Conservation (phyloP, 2,113 vertebrate genomes). For the Rhinogobius similis region DNA sequence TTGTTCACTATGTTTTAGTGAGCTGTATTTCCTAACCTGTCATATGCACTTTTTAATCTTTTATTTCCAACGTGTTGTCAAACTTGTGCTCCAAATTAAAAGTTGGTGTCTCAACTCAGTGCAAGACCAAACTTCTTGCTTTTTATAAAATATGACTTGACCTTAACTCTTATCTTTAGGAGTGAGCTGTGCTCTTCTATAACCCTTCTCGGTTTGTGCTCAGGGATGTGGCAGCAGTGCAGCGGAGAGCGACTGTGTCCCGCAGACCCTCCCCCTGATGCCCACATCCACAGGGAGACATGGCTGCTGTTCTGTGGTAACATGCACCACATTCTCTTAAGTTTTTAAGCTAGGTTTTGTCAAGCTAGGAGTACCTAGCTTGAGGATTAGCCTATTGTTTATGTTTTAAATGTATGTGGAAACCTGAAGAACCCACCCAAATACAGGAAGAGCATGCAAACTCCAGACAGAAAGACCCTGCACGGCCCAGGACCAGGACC, state of each 20-base stretch:
- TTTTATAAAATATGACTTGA: too few relatives aligned
- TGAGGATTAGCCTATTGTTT: not conserved
- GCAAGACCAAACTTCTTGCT: too few relatives aligned
- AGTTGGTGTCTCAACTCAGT: too few relatives aligned
- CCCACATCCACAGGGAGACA: constrained; percentile 49
- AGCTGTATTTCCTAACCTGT: too few relatives aligned
- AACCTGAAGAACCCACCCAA: not conserved
- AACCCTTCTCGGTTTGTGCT: not conserved
- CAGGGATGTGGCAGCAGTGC: constrained; percentile 69
- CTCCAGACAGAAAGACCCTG: not conserved
- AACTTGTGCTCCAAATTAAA: too few relatives aligned
- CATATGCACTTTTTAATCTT: too few relatives aligned
- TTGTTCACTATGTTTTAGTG: too few relatives aligned
- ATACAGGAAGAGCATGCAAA: not conserved
- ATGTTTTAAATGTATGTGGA: too few relatives aligned
- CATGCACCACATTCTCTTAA: not conserved
- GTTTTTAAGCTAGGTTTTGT: not conserved
- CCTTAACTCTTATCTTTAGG: too few relatives aligned
- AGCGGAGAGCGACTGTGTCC: constrained; percentile 48
- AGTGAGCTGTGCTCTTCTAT: not conserved
- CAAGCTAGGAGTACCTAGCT: not conserved
- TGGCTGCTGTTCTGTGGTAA: constrained; percentile 56
- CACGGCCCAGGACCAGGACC: not conserved
- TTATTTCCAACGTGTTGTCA: too few relatives aligned
- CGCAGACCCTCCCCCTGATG: constrained; percentile 17